Evolutionary conservation across 2,797 vertebrate species (phyloP).

Genomic region (Phalanger gymnotis): DNA sequence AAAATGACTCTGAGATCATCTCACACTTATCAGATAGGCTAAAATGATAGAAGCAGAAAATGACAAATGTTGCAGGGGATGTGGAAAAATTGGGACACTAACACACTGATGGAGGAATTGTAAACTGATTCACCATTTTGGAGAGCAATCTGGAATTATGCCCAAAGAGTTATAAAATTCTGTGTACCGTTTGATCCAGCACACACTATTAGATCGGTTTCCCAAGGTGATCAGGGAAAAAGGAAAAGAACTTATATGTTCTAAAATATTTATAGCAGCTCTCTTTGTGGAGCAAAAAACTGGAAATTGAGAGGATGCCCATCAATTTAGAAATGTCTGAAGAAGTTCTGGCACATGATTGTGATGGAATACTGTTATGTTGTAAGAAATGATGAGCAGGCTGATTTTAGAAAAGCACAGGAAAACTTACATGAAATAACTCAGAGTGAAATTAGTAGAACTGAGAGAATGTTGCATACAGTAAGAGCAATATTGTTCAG

Average conservation of each 20-base stretch:
- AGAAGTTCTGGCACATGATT: background rate
- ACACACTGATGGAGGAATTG: background rate
- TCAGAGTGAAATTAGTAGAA: too few relatives aligned
- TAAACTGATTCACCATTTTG: background rate
- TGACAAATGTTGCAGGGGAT: background rate
- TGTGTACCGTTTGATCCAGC: background rate
- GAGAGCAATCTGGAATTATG: background rate
- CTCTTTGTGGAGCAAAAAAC: background rate
- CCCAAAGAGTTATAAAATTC: background rate
- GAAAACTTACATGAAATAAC: too few relatives aligned
- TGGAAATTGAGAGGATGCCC: background rate
- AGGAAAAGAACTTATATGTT: background rate
- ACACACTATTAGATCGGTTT: background rate
- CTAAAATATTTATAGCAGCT: background rate
- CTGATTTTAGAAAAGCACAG: too few relatives aligned
- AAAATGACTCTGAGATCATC: too few relatives aligned
- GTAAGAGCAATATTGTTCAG: too few relatives aligned
- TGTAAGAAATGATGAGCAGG: background rate
- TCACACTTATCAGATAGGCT: background rate
- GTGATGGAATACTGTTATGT: background rate
- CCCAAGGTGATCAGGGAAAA: background rate
- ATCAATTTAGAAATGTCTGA: background rate
- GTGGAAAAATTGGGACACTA: background rate
- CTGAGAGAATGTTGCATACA: too few relatives aligned
- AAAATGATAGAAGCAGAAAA: background rate